Base-by-base conservation (phyloP, 1,140 invertebrate genomes). In the Tetramorium alpestre region DNA sequence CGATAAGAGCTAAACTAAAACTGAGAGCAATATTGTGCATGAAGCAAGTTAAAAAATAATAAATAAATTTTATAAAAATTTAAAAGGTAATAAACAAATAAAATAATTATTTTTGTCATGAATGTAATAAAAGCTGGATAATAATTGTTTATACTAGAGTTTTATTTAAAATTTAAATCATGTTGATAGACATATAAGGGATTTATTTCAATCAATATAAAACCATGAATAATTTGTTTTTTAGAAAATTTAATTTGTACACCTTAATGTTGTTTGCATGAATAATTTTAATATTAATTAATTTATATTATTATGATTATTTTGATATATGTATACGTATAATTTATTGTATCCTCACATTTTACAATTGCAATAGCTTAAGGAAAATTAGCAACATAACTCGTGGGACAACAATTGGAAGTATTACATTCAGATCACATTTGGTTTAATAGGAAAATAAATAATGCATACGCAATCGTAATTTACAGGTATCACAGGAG, bases 381-480 rank as follows among this genome's bases (percentile, higher is more conserved):
- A 33, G 6, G 6, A 60, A 38, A 41, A 33, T 22, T 49, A 16
- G 11, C 6, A 49, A 54, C 22, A 16, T 28, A 56, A 80, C 7
- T 80, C 33, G 51, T 18, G 49, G 38, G 13, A 33, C 33, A 56
- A n/a, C n/a, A 54, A 7, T 25, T 4, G 16, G 2, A 58, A 22
- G n/a, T 49, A 60, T 49, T 1, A 60, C 58, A 58, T 0, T 25
- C 10, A 8, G 13, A 33, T 13, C 28, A 78, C 13, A 73, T 13
- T 82, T 13, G 58, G 18, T 22, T 82, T 62, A 62, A 84, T 84
- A 75, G 44, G 62, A 84, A 84, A 84, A 84, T 75, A 60, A 73
- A 41, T 41, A 73, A 75, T 73, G 28, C 49, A 18, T 25, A 3
- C 33, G 38, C n/a, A 75, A 33, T 73, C 28, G 73, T 84, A 84